Conservation (phyloP, 2,797 vertebrate species). For the Phoeniculus purpureus region DNA sequence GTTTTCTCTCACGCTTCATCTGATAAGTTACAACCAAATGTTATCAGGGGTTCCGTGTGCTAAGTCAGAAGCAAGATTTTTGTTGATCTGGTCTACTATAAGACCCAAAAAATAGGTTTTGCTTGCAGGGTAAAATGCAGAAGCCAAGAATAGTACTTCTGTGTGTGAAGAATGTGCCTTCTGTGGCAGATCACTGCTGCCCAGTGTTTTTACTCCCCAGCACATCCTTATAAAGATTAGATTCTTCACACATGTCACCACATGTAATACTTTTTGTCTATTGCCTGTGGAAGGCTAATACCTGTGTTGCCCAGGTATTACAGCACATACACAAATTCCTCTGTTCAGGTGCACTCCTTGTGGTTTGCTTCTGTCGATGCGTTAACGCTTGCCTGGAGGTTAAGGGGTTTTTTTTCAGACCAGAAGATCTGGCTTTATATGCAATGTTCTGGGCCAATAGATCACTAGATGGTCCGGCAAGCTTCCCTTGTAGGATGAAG, state of each 20-base stretch:
- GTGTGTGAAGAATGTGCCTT: not conserved
- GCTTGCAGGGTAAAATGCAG: not conserved
- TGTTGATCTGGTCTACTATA: not conserved
- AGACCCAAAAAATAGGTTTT: not conserved
- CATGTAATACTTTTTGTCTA: not conserved
- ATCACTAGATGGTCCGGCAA: not conserved
- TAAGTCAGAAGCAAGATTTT: not conserved
- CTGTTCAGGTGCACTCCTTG: not conserved
- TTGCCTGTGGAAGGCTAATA: not conserved
- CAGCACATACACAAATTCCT: not conserved
- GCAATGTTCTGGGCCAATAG: not conserved
- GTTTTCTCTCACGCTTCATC: not conserved
- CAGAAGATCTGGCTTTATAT: not conserved
- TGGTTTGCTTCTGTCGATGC: not conserved
- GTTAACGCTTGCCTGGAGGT: not conserved
- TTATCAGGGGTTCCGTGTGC: not conserved
- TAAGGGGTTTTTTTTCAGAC: not conserved
- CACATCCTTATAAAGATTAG: not conserved
- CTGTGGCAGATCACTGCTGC: not conserved
- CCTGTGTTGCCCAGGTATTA: not conserved
- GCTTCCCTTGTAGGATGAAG: not conserved
- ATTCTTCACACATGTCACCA: not conserved
- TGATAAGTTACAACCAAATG: not conserved
- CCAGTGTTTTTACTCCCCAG: not conserved
- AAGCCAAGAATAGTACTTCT: not conserved